Base-by-base conservation (phyloP, 2,888 invertebrate species). In the Tortrix viridana region DNA sequence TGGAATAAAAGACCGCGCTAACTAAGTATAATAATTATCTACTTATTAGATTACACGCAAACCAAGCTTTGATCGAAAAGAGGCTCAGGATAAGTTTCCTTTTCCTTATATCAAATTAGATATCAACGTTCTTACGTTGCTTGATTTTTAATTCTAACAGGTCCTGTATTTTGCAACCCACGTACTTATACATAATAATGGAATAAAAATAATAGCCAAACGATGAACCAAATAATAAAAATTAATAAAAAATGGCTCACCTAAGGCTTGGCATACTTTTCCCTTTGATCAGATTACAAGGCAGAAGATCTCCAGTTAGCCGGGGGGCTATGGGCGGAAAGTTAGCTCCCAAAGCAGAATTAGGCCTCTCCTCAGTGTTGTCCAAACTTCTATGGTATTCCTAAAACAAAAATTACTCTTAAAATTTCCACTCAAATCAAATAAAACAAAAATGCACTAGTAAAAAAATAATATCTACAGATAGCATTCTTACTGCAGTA, bases 231-330 rank as follows among this genome's bases (percentile, higher is more conserved):
- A 56, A 57, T n/a, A 43, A 47, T 20, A 23, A 5, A 19, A 4
- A 26, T 20, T 54, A 6, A 5, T 16, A 38, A 38, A n/a, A 16
- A 44, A n/a, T 54, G 57, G 74, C 92, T 90, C 91, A 98, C 98
- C 97, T 97, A 67, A 98, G 92, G 80, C 98, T 98, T 3, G 98
- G 98, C 98, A 98, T 98, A 93, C 98, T 98, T 90, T 98, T 98
- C 66, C 98, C 98, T 93, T 98, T 97, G 66, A 97, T 96, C 55
- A 98, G 93, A 85, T 96, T 97, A 73, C 89, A 89, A 46, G 87
- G 88, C 68, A 93, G 91, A 54, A 91, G 79, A 71, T 93, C 93
- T 19, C 91, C 90, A 26, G 93, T 89, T 1, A 87, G 70, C 67
- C 93, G 88, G 0, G 94, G 93, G 14, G 93, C 92, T 55, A 94